Evolutionary conservation across 2,113 vertebrate species (phyloP).

Genomic region (Conger conger): DNA sequence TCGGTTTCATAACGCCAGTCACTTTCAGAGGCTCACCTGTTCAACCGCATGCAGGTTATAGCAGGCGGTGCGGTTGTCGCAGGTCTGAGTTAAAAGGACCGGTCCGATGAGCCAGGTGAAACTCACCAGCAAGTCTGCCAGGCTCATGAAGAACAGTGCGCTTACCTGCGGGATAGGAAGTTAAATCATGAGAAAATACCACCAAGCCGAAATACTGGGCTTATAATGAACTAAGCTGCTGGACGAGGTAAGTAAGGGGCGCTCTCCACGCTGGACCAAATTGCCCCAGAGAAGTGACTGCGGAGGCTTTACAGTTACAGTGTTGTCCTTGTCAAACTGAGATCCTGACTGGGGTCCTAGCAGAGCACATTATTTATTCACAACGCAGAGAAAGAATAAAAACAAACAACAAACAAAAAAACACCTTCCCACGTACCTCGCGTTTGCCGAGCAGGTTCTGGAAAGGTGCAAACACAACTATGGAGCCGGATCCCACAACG

Average conservation of each 20-base stretch:
- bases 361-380: too few relatives aligned
- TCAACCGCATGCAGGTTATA: constrained; percentile 80
- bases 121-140: constrained; percentile 79
- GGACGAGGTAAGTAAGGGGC: too few relatives aligned
- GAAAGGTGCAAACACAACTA: constrained; percentile 49
- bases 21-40: constrained; percentile 74
- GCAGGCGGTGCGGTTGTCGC: constrained; percentile 62
- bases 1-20: too few relatives aligned
- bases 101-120: constrained; percentile 76
- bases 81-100: constrained; percentile 63
- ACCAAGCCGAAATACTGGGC: neutral
- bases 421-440: constrained; percentile 52
- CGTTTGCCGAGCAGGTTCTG: constrained; percentile 50
- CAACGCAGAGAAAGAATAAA: neutral
- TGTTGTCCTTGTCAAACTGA: too few relatives aligned
- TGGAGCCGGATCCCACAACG: constrained; percentile 59
- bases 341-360: too few relatives aligned
- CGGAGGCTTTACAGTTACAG: too few relatives aligned
- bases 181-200: constrained; percentile 28
- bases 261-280: too few relatives aligned
- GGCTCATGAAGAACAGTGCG: constrained; percentile 79
- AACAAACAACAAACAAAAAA: neutral
- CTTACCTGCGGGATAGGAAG: constrained; percentile 63
- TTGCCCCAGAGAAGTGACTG: too few relatives aligned
- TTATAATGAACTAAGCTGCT: too few relatives aligned